Conservation (phyloP, 1,140 invertebrate species). For the Homarus americanus region DNA sequence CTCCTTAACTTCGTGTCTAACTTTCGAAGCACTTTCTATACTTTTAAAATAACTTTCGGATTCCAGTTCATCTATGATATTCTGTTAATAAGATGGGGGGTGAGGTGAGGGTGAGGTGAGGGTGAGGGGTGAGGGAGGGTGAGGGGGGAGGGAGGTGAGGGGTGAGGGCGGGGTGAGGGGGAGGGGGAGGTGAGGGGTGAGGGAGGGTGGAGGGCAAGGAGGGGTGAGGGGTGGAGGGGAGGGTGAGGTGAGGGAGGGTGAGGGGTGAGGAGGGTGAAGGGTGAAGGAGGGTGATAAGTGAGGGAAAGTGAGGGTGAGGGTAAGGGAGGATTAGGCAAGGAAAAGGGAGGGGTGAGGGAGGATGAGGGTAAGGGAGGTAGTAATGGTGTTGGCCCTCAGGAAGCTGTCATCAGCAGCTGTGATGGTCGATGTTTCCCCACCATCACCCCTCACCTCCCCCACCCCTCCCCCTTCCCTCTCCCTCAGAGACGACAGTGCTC, state of each 20-base stretch:
- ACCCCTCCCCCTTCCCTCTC: background rate
- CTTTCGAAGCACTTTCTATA: too few species aligned
- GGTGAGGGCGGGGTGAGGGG: background rate
- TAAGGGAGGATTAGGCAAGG: background rate
- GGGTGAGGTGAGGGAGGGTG: background rate
- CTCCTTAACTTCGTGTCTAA: too few species aligned
- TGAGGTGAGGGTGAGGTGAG: background rate
- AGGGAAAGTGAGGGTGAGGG: background rate
- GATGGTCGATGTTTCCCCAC: background rate
- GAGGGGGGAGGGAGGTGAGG: background rate
- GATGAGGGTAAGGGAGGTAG: background rate
- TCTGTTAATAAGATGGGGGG: background rate
- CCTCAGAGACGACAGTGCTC: background rate
- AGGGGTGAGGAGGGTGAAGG: background rate
- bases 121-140: background rate
- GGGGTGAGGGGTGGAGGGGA: background rate
- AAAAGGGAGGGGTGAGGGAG: background rate
- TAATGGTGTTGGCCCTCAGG: background rate
- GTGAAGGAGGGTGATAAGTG: background rate
- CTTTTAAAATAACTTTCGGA: too few species aligned
- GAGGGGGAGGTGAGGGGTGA: background rate
- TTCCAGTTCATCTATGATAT: too few species aligned
- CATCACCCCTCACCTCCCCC: background rate
- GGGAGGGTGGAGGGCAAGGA: background rate
- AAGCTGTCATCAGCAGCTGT: background rate